Evolutionary conservation across 1,140 invertebrate species (phyloP), one percentile per base, ranked within the genome.

Genomic region (Aethina tumida): DNA sequence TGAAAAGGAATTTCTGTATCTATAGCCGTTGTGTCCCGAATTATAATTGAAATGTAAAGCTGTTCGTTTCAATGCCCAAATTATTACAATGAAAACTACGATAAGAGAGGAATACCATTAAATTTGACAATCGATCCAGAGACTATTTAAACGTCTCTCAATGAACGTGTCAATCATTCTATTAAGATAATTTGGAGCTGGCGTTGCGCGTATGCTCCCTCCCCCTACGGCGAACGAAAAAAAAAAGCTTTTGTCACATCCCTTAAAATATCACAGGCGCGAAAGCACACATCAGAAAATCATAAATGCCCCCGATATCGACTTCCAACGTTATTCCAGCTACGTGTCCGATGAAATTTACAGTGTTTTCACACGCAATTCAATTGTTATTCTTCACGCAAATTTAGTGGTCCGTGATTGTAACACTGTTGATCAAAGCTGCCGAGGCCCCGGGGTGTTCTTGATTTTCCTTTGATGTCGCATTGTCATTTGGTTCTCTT

Each of bases 361-460:
- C 29, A 25, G 19, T 46, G 36, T 45, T 51, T 47, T 24, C 43
- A 26, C 47, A 53, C 46, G 43, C 45, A 41, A 53, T 53, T 40
- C 44, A 29, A 50, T 50, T 47, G 45, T 50, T 50, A 50, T 47
- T 47, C 41, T 22, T 22, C 32, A 39, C 43, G 37, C 43, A 46
- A 46, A 49, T 41, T 36, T 36, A 26, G 26, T n/a, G 19, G 30
- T 33, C 41, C 29, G 41, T 42, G 45, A 47, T 50, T 47, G 48
- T 48, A 38, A 50, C 47, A 44, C 28, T 15, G 34, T 39, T 39
- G 48, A 50, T 50, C 48, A 50, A 50, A 50, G 48, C 24, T 12
- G 37, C 12, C 19, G 10, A 18, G 22, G 35, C 33, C 43, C 35
- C 40, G 18, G 10, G 44, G 44, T 36, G 42, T 21, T 35, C 39